These are phyloP conservation scores for Euwallacea fornicatus DNA, from an alignment of 1,140 invertebrate species.

Conservation along the genomic window DNA sequence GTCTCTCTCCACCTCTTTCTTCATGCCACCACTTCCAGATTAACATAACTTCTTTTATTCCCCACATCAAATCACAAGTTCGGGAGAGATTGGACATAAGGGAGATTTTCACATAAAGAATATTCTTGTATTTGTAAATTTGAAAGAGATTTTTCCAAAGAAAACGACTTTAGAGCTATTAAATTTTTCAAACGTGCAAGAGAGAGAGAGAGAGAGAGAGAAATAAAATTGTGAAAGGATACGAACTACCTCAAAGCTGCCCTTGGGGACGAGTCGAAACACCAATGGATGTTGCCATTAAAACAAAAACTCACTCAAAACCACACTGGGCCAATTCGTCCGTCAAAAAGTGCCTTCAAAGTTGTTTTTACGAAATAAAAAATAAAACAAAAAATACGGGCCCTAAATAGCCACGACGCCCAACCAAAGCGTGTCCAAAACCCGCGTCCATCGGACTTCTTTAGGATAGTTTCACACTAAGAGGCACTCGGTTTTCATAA, in stretches of 20 bases:
- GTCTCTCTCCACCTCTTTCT: too few species aligned
- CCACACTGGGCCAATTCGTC: constrained; percentile 82
- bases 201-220: neutral
- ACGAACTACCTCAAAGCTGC: neutral
- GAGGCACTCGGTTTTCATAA: constrained; percentile 51
- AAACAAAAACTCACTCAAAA: constrained; percentile 57
- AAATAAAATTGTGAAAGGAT: neutral
- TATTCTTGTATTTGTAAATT: too few species aligned
- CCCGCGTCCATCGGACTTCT: constrained; percentile 55
- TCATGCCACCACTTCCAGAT: too few species aligned
- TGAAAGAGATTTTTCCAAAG: too few species aligned
- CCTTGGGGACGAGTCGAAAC: neutral
- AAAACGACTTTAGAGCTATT: constrained; percentile 46
- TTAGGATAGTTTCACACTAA: constrained; percentile 47
- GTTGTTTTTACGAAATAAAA: constrained; percentile 80
- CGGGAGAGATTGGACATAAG: too few species aligned
- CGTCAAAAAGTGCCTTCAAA: constrained; percentile 85
- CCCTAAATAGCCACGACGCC: constrained; percentile 78
- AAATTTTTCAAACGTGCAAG: constrained; percentile 63
- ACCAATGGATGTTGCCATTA: constrained; percentile 11
- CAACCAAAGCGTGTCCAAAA: constrained; percentile 64
- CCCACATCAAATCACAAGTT: too few species aligned
- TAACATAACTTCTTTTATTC: too few species aligned
- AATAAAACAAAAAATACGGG: constrained; percentile 65
- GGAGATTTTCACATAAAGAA: too few species aligned